A percentile compares a stretch with the other conserved stretches of the same genome.
Conservation (phyloP, 2,113 vertebrate species). For the Calyptommatus sinebrachiatus region DNA sequence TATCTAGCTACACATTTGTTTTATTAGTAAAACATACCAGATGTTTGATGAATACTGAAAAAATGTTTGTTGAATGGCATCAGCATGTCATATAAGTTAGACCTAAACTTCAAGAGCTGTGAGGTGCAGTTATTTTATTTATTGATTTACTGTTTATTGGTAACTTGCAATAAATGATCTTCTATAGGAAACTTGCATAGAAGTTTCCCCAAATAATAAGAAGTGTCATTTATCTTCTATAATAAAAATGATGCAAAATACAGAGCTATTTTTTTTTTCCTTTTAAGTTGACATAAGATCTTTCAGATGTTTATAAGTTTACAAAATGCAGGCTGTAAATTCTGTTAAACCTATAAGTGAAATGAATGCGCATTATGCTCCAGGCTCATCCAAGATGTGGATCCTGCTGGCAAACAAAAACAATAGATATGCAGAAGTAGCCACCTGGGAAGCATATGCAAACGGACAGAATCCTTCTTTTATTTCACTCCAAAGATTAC, state of each 20-base stretch:
- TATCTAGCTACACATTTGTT: slow-evolving; percentile 12
- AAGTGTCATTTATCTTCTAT: neutral
- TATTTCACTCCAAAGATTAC: slow-evolving; percentile 8
- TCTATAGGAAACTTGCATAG: neutral
- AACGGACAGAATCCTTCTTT: neutral
- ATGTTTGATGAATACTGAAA: neutral
- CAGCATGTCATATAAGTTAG: neutral
- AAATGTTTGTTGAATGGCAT: neutral
- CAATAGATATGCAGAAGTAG: slow-evolving; percentile 21
- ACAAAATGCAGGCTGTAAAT: neutral
- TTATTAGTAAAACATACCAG: neutral
- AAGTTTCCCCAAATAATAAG: neutral
- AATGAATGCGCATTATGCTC: slow-evolving; percentile 2
- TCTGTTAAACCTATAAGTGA: neutral
- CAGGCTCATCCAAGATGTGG: neutral
- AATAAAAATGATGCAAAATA: neutral
- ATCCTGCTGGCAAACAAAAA: neutral
- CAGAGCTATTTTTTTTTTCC: neutral
- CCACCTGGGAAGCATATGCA: slow-evolving; percentile 9
- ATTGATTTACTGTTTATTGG: too few species aligned
- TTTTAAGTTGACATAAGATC: neutral
- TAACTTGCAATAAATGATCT: neutral
- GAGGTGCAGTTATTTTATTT: neutral
- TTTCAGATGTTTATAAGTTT: slow-evolving; percentile 3
- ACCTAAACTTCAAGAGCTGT: neutral